phyloP scores from a whole-genome alignment of 1,140 invertebrate genomes.

The Ylistrum balloti region DNA sequence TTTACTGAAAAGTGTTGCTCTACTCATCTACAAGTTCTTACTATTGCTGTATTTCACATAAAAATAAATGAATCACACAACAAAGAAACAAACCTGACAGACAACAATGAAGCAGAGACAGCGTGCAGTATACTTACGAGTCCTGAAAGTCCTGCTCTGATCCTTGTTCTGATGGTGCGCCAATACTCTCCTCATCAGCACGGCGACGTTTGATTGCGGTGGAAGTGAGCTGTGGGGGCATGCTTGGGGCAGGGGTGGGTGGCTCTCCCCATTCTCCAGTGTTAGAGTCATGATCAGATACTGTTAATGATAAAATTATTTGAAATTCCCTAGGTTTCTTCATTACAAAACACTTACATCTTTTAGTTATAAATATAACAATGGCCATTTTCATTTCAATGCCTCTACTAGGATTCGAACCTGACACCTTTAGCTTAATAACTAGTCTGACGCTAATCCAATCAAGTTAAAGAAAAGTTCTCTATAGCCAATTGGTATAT shows the following conservation, averaged over 20 bases:
- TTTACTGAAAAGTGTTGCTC: no score
- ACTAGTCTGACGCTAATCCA: no score
- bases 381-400: no score
- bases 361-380: no score
- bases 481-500: no score
- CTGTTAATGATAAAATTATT: constrained; percentile 50
- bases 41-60: neutral
- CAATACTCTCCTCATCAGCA: constrained; percentile 70
- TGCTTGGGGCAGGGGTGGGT: constrained; percentile 82
- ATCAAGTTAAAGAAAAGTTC: no score
- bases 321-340: no score
- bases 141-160: constrained; percentile 79
- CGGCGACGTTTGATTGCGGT: constrained; percentile 74
- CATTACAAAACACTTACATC: no score
- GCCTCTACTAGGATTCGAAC: no score
- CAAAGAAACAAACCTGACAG: constrained; percentile 41
- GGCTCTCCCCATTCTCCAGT: constrained; percentile 63
- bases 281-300: constrained; percentile 65
- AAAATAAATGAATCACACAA: constrained; percentile 18
- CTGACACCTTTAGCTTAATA: no score
- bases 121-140: constrained; percentile 69
- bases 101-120: neutral
- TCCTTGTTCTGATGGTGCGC: constrained; percentile 76
- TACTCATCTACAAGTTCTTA: no score
- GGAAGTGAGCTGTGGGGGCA: constrained; percentile 70